These are phyloP conservation scores for Meteorus sp. DNA, from an alignment of 1,140 invertebrate genomes.

Conservation along the genomic window DNA sequence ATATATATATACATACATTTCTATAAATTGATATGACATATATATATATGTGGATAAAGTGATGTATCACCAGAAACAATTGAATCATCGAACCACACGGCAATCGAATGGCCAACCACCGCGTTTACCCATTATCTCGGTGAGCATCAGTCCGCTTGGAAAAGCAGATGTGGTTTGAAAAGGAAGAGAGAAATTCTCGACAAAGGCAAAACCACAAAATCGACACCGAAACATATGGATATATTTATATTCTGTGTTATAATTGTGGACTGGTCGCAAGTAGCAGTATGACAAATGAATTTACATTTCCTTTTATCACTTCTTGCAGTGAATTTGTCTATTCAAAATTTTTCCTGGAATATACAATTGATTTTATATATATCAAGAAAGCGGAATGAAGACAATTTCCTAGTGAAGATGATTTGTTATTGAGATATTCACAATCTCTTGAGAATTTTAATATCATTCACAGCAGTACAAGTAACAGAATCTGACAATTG, in stretches of 20 bases:
- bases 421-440: too few relatives aligned
- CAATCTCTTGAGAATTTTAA: too few relatives aligned
- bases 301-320: conserved; percentile 8
- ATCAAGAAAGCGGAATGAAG: too few relatives aligned
- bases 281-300: not conserved
- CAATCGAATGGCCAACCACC: conserved; percentile 40
- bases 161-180: conserved; percentile 14
- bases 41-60: not conserved
- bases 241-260: not conserved
- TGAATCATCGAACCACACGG: conserved; percentile 34
- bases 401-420: too few relatives aligned
- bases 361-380: too few relatives aligned
- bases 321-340: not conserved
- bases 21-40: not conserved
- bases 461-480: too few relatives aligned
- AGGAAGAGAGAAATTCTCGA: conserved; percentile 17
- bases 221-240: conserved; percentile 8
- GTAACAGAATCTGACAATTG: too few relatives aligned
- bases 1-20: not conserved
- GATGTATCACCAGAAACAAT: conserved; percentile 38
- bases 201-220: conserved; percentile 21
- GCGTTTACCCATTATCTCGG: conserved; percentile 42
- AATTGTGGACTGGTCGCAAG: not conserved
- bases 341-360: not conserved
- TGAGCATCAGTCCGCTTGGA: conserved; percentile 11